Conservation (phyloP, 2,113 vertebrate species). For the Oryzias celebensis region DNA sequence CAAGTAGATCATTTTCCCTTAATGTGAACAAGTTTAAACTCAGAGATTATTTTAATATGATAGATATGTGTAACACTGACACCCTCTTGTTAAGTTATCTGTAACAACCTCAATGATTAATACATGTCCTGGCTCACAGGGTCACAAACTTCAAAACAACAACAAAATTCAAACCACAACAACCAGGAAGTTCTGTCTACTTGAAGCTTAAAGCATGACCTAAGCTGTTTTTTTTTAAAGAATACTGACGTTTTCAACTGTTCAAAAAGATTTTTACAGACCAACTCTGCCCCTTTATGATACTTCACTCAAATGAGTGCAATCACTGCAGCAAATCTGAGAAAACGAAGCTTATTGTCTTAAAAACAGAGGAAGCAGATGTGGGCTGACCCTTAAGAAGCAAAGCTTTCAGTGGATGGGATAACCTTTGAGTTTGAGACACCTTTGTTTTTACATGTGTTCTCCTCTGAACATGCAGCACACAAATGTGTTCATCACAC, state of each 20-base stretch:
- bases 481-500: slow-evolving; percentile 2
- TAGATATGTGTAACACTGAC: too few species aligned
- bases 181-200: too few species aligned
- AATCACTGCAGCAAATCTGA: slow-evolving; percentile 28
- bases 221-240: not conserved
- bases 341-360: slow-evolving; percentile 31
- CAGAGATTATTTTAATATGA: too few species aligned
- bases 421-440: slow-evolving; percentile 18
- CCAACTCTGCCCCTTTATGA: slow-evolving; percentile 36
- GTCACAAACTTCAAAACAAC: too few species aligned
- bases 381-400: slow-evolving; percentile 30
- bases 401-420: slow-evolving; percentile 24
- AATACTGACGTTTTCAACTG: slow-evolving; percentile 10
- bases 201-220: too few species aligned
- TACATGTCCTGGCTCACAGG: too few species aligned
- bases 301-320: slow-evolving; percentile 30
- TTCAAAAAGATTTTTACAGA: slow-evolving; percentile 8
- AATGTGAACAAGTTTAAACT: too few species aligned
- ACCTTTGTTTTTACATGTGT: slow-evolving; percentile 23
- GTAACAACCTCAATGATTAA: too few species aligned
- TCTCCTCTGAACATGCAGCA: slow-evolving; percentile 1
- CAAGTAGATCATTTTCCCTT: too few species aligned
- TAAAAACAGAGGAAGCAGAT: slow-evolving; percentile 37
- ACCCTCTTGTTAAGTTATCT: too few species aligned
- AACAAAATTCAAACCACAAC: too few species aligned